phyloP scores from a whole-genome alignment of 2,113 vertebrate genomes.

The Salvator merianae region DNA sequence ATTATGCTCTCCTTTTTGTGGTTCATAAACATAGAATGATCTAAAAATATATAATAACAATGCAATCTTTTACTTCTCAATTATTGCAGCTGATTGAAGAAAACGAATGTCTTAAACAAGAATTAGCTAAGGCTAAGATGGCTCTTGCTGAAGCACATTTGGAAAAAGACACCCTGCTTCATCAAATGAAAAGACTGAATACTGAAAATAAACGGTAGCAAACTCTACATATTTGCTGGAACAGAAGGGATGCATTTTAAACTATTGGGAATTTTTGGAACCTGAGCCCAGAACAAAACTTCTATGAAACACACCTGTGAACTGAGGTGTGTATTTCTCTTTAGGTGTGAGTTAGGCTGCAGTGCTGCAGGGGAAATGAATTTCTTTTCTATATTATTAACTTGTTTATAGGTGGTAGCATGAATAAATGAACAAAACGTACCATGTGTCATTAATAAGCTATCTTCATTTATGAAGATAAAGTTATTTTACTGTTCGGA shows the following conservation, averaged over 20 bases:
- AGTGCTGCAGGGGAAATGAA: slow-evolving; percentile 52
- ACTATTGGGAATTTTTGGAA: slow-evolving; percentile 32
- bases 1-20: too few relatives aligned
- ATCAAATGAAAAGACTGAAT: slow-evolving; percentile 85
- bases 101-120: slow-evolving; percentile 93
- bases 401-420: slow-evolving; percentile 41
- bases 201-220: slow-evolving; percentile 56
- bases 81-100: slow-evolving; percentile 87
- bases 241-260: slow-evolving; percentile 41
- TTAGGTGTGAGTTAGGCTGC: slow-evolving; percentile 50
- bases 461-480: slow-evolving; percentile 61
- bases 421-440: slow-evolving; percentile 30
- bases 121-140: slow-evolving; percentile 92
- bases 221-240: slow-evolving; percentile 32
- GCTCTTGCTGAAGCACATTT: slow-evolving; percentile 92
- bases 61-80: background rate
- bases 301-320: slow-evolving; percentile 51
- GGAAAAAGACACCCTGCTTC: slow-evolving; percentile 91
- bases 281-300: slow-evolving; percentile 51
- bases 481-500: slow-evolving; percentile 45
- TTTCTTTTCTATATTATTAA: slow-evolving; percentile 59
- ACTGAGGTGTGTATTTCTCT: slow-evolving; percentile 44
- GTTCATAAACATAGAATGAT: too few relatives aligned
- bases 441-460: slow-evolving; percentile 38
- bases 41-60: background rate